phyloP scores from a whole-genome alignment of 1,140 invertebrate species.

The Helicoverpa armigera region DNA sequence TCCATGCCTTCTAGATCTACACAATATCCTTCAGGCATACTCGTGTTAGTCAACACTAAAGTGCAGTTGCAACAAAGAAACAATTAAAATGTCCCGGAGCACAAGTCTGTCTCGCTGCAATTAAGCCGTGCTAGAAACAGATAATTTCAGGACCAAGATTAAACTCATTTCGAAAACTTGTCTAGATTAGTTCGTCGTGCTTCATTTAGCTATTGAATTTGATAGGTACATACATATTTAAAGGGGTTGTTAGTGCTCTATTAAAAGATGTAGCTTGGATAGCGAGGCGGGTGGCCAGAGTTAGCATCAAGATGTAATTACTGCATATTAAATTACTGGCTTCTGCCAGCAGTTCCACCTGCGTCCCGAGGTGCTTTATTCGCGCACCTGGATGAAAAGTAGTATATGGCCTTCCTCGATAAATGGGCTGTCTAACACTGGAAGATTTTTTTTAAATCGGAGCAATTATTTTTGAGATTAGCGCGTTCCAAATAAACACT shows the following conservation, averaged over 20 bases:
- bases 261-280: background rate
- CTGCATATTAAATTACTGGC: background rate
- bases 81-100: too few species aligned
- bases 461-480: too few species aligned
- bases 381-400: too few species aligned
- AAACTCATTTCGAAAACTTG: background rate
- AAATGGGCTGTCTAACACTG: background rate
- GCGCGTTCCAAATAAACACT: too few species aligned
- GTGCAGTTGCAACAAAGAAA: too few species aligned
- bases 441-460: too few species aligned
- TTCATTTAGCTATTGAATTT: background rate
- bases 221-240: background rate
- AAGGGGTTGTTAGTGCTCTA: background rate
- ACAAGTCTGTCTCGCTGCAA: too few species aligned
- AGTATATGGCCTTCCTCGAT: too few species aligned
- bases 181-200: background rate
- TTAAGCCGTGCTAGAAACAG: background rate
- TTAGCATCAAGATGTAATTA: background rate
- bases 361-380: too few species aligned
- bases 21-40: too few species aligned
- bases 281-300: background rate
- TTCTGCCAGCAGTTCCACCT: background rate
- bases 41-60: too few species aligned
- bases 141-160: conserved; percentile 2
- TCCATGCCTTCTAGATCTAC: too few species aligned